Percentiles rank a stretch among this genome's conserved stretches.
Conservation (phyloP, 2,888 invertebrate genomes). For the Agrochola circellaris region DNA sequence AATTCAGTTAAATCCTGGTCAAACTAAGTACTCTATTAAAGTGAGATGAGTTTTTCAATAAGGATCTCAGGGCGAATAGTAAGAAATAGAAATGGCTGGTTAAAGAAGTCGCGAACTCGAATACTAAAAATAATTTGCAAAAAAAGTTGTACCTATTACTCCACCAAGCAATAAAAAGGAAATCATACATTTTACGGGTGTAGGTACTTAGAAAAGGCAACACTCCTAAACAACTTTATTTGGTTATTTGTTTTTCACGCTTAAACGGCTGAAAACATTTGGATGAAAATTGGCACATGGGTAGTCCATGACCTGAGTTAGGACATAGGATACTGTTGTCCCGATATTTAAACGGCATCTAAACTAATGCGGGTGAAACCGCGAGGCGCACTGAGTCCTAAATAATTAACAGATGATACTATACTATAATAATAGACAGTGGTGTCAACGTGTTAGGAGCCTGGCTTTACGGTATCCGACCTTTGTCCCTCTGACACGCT, state of each 20-base stretch:
- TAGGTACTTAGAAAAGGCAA: neutral
- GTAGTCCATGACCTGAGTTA: too few species aligned
- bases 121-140: too few species aligned
- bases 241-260: too few species aligned
- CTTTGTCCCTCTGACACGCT: neutral
- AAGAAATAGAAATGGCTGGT: neutral
- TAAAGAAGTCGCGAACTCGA: neutral
- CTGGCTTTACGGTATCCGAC: neutral
- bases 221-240: neutral
- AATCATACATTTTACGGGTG: neutral
- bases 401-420: neutral
- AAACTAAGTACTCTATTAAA: neutral
- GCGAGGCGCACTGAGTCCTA: too few species aligned
- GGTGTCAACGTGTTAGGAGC: neutral
- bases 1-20: neutral
- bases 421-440: neutral
- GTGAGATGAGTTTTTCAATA: neutral
- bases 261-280: too few species aligned
- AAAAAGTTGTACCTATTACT: too few species aligned
- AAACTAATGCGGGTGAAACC: too few species aligned
- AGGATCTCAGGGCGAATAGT: neutral
- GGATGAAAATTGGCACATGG: too few species aligned
- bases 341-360: too few species aligned
- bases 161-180: too few species aligned
- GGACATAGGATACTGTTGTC: too few species aligned